Evolutionary conservation across 2,113 vertebrate species (phyloP), one percentile per base, ranked within the genome.

Genomic region (Zootoca vivipara): DNA sequence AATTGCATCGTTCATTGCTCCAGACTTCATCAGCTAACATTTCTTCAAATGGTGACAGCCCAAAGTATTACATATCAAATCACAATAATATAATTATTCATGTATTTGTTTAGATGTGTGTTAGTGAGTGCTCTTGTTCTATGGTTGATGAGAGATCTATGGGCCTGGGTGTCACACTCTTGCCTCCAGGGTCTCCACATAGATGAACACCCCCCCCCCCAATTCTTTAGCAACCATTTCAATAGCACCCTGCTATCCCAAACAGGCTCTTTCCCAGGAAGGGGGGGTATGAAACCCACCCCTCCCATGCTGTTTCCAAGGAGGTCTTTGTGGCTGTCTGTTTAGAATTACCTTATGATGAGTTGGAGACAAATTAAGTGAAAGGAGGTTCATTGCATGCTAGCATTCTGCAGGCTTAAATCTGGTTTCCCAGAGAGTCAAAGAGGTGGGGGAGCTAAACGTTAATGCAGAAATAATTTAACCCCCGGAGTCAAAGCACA

Each of bases 301-400:
- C 75, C 2, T 16, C 1, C 58, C n/a, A 24, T 1, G 0, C 4
- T 46, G 89, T 83, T 74, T 93, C 93, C 92, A 93, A 90, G 90
- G 79, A 92, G 92, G 79, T 91, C 90, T 91, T 88, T 90, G 92
- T 90, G 93, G 91, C 87, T 91, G 85, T 94, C 90, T 91, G 95
- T 84, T 90, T 93, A 92, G 92, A 95, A 88, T 82, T 30, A 85
- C 74, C 86, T 83, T 93, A 87, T 0, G 10, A 93, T 91, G 89
- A 93, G 73, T 75, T 46, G 28, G 82, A 91, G 88, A 92, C 90
- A 93, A 92, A 93, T 86, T 89, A 90, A 94, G 87, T 79, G 89
- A 85, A 82, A 83, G 78, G 69, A 93, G 90, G 90, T 92, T 90
- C 89, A 91, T 87, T 87, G 22, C 52, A 42, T 87, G 46, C 75